Conservation (phyloP, 2,888 invertebrate genomes). For the Agrochola circellaris region DNA sequence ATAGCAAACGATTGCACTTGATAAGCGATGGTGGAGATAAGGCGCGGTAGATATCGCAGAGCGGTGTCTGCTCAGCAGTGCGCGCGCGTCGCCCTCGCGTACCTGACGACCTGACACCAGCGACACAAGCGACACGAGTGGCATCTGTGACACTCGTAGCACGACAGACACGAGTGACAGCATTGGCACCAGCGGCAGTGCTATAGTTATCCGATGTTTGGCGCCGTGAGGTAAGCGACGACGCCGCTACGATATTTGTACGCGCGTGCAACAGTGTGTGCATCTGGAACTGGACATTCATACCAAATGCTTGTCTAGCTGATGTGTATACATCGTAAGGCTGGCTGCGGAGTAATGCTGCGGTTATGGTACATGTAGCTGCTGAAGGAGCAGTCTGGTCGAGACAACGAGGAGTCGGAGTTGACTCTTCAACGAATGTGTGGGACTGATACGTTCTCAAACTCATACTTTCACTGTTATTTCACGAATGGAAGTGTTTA, state of each 20-base stretch:
- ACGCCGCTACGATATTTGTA: not conserved
- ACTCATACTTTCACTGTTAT: conserved; percentile 5
- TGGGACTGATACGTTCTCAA: not conserved
- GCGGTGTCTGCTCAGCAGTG: conserved; percentile 15
- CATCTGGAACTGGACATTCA: not conserved
- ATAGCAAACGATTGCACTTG: conserved; percentile 19
- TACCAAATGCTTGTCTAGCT: not conserved
- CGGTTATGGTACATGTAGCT: not conserved
- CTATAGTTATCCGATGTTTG: conserved; percentile 3
- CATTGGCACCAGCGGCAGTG: not conserved
- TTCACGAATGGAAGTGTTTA: conserved; percentile 17
- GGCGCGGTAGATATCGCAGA: not conserved
- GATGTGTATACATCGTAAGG: not conserved
- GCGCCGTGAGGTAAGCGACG: conserved; percentile 33
- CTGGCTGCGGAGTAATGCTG: not conserved
- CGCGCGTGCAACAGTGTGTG: no score
- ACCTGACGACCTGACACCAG: not conserved
- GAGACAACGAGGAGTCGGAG: not conserved
- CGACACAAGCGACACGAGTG: no score
- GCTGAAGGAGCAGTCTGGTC: not conserved
- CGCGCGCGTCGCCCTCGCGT: not conserved
- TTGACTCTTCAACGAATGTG: not conserved
- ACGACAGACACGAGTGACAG: not conserved
- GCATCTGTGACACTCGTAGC: not conserved
- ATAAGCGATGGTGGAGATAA: conserved; percentile 52